These are phyloP conservation scores for Scolopax bukidnonensis DNA, from an alignment of 2,797 vertebrate genomes.

Conservation along the genomic window DNA sequence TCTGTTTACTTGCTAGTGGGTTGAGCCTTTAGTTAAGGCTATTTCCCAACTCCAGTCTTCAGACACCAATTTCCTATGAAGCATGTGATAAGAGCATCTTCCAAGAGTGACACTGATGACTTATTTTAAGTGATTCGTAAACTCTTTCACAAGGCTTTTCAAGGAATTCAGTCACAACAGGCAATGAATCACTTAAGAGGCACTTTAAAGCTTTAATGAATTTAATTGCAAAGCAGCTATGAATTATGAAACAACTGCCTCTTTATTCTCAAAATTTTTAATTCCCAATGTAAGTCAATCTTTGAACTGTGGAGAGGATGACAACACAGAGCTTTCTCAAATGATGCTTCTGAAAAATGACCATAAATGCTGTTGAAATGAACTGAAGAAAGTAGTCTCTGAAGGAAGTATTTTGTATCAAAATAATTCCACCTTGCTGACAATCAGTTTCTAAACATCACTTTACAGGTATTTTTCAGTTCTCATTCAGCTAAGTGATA, in stretches of 20 bases:
- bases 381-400: not conserved
- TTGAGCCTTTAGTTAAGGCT: not conserved
- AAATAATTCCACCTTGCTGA: not conserved
- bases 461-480: not conserved
- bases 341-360: not conserved
- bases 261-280: not conserved
- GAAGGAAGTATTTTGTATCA: not conserved
- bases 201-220: not conserved
- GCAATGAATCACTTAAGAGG: constrained; percentile 41
- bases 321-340: not conserved
- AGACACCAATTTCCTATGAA: constrained; percentile 45
- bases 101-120: constrained; percentile 6
- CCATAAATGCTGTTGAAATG: not conserved
- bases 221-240: not conserved
- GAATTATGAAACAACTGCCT: not conserved
- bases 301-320: not conserved
- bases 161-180: constrained; percentile 36
- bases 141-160: constrained; percentile 57
- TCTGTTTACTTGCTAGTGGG: constrained; percentile 4
- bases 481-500: not conserved
- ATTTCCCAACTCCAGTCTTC: constrained; percentile 39
- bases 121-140: constrained; percentile 51
- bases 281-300: not conserved
- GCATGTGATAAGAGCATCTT: not conserved
- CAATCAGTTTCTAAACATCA: not conserved